Conservation (phyloP, 2,113 vertebrate genomes). For the Rallus limicola region DNA sequence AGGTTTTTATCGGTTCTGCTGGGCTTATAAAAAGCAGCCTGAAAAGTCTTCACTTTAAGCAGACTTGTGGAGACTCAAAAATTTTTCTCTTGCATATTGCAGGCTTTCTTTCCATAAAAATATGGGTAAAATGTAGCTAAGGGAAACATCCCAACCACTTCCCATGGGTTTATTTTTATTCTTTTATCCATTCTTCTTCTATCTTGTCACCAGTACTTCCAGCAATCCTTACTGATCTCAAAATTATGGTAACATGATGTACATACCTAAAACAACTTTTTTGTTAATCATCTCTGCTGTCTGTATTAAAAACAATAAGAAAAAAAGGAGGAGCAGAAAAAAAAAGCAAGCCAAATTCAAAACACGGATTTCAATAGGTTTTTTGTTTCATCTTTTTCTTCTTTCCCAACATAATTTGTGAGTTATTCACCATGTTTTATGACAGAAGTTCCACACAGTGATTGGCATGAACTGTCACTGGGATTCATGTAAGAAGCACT, state of each 20-base stretch:
- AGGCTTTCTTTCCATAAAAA: background rate
- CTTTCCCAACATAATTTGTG: background rate
- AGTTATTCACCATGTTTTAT: background rate
- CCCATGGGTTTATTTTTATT: background rate
- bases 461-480: conserved; percentile 3
- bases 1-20: background rate
- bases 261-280: background rate
- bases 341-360: background rate
- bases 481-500: background rate
- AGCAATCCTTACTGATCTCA: background rate
- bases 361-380: background rate
- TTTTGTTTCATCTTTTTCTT: background rate
- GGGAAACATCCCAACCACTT: background rate
- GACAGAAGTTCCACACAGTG: background rate
- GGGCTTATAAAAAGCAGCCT: background rate
- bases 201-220: background rate
- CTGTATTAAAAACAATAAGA: background rate
- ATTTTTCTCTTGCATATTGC: background rate
- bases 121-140: background rate
- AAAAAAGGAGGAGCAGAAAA: background rate
- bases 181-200: background rate
- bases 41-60: background rate
- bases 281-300: background rate
- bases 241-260: background rate
- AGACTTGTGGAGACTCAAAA: background rate